phyloP scores from a whole-genome alignment of 2,888 invertebrate species.

The Sisyra nigra region DNA sequence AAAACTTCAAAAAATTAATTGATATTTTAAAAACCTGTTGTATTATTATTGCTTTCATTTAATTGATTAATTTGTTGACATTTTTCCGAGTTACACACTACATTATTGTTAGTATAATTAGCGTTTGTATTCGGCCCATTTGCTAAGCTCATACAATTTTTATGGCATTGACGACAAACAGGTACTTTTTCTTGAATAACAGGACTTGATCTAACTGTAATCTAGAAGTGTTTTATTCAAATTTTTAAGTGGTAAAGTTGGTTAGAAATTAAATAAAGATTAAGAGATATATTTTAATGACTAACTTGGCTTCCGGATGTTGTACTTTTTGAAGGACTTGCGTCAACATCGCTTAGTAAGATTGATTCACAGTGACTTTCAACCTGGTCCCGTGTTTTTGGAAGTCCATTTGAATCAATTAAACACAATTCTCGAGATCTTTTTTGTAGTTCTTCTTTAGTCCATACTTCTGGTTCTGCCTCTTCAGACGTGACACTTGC shows the following conservation, averaged over 20 bases:
- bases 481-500: constrained; percentile 29
- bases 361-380: constrained; percentile 30
- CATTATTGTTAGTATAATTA: constrained; percentile 17
- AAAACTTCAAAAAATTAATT: background rate
- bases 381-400: constrained; percentile 14
- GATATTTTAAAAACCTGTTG: background rate
- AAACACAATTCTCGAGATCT: constrained; percentile 52
- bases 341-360: constrained; percentile 36
- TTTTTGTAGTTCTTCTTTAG: constrained; percentile 52
- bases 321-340: constrained; percentile 56
- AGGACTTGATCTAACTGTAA: constrained; percentile 61
- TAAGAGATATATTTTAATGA: constrained; percentile 9
- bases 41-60: background rate
- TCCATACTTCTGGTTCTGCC: constrained; percentile 49
- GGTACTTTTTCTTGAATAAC: constrained; percentile 54
- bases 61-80: no score
- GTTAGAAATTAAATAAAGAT: background rate
- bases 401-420: constrained; percentile 27
- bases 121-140: constrained; percentile 26
- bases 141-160: constrained; percentile 54
- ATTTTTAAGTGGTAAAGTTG: background rate
- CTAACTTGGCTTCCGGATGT: constrained; percentile 64
- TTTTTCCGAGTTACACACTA: constrained; percentile 2
- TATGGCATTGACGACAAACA: constrained; percentile 63
- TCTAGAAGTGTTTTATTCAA: constrained; percentile 31